Evolutionary conservation across 2,797 vertebrate species (phyloP).

Genomic region (Acridotheres tristis): DNA sequence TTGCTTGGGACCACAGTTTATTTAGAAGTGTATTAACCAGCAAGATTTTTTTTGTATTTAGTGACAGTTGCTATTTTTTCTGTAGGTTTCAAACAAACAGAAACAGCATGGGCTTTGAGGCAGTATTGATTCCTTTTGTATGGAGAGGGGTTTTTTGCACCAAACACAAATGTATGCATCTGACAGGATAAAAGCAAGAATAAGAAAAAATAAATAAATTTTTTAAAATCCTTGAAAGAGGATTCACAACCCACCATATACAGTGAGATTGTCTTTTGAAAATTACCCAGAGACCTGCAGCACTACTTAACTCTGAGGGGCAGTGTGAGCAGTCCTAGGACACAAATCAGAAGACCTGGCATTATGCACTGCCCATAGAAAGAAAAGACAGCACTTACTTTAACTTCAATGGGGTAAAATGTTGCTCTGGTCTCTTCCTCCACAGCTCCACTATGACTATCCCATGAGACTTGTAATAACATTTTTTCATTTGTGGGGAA

Average conservation of each 20-base stretch:
- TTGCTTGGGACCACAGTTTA: neutral
- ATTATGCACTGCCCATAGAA: neutral
- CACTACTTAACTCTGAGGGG: neutral
- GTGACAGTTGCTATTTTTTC: neutral
- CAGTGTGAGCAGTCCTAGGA: neutral
- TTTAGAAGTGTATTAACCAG: neutral
- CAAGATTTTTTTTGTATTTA: neutral
- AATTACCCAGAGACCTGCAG: neutral
- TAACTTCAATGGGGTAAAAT: neutral
- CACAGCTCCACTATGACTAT: neutral
- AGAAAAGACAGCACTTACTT: neutral
- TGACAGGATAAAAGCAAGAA: neutral
- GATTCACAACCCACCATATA: neutral
- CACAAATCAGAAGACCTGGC: neutral
- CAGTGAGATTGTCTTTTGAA: neutral
- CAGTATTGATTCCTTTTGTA: neutral
- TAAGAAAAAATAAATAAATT: accelerated
- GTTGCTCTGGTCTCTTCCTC: neutral
- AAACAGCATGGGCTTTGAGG: neutral
- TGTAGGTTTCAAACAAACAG: neutral
- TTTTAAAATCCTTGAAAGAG: neutral
- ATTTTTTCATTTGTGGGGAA: neutral
- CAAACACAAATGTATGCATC: neutral
- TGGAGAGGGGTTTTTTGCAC: neutral
- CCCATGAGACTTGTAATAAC: neutral